Evolutionary conservation across 2,797 vertebrate species (phyloP).

Genomic region (Gadopsis marmoratus): DNA sequence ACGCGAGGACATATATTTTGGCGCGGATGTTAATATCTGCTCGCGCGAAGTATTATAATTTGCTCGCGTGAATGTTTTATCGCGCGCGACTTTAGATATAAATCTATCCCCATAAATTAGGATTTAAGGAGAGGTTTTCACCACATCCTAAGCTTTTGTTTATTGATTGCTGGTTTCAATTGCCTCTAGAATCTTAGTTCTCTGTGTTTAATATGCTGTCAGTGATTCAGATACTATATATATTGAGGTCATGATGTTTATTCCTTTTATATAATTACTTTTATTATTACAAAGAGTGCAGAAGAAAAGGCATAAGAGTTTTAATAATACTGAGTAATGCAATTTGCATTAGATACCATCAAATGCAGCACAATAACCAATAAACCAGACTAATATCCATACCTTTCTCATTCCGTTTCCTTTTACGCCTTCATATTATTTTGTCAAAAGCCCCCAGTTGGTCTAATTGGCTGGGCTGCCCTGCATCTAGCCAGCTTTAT

Average conservation of each 20-base stretch:
- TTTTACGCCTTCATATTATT: conserved; percentile 60
- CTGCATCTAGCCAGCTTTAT: conserved; percentile 71
- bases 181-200: neutral
- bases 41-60: too few species aligned
- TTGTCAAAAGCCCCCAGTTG: conserved; percentile 58
- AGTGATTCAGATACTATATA: neutral
- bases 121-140: neutral
- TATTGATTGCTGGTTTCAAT: conserved; percentile 9
- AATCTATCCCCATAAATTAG: too few species aligned
- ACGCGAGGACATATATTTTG: too few species aligned
- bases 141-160: neutral
- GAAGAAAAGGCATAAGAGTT: conserved; percentile 12
- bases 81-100: too few species aligned
- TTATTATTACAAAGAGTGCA: conserved; percentile 27
- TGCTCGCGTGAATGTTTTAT: too few species aligned
- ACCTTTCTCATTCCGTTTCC: conserved; percentile 36
- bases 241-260: conserved; percentile 9
- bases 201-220: neutral
- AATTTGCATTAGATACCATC: conserved; percentile 45
- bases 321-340: conserved; percentile 39
- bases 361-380: conserved; percentile 29
- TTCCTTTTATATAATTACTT: neutral
- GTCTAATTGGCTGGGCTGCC: conserved; percentile 68
- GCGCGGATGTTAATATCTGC: too few species aligned
- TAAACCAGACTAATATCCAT: conserved; percentile 13